phyloP scores from a whole-genome alignment of 2,113 vertebrate genomes.

The Pycnonotus jocosus region DNA sequence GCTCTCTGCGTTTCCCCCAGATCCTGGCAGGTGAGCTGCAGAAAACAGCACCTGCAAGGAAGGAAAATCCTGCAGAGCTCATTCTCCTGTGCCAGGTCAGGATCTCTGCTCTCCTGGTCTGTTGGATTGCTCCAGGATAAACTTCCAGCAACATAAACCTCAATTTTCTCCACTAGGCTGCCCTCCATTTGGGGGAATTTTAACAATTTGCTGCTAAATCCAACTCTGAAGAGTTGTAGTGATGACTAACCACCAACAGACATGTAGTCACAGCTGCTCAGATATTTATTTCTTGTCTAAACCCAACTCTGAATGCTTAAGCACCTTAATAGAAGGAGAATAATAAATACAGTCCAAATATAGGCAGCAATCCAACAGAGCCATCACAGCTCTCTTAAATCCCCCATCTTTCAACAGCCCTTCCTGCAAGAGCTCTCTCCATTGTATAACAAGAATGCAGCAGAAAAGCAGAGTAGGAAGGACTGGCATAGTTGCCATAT shows the following conservation, averaged over 20 bases:
- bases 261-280: constrained; percentile 63
- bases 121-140: not conserved
- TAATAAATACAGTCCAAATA: constrained; percentile 62
- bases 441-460: constrained; percentile 39
- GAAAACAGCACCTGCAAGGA: not conserved
- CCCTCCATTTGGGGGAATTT: not conserved
- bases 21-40: not conserved
- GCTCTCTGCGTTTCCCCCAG: not conserved
- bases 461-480: not conserved
- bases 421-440: constrained; percentile 25
- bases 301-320: constrained; percentile 65
- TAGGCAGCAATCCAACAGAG: constrained; percentile 61
- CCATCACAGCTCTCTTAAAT: constrained; percentile 44
- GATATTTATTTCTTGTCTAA: constrained; percentile 66
- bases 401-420: constrained; percentile 45
- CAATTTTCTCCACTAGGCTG: not conserved
- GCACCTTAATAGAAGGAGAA: constrained; percentile 62
- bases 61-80: not conserved
- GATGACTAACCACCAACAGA: constrained; percentile 49
- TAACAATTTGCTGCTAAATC: constrained; percentile 13
- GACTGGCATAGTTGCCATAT: constrained; percentile 11
- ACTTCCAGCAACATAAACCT: not conserved
- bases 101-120: not conserved
- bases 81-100: not conserved
- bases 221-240: not conserved